Evolutionary conservation across 2,113 vertebrate species (phyloP).

Genomic region (Saguinus midas): DNA sequence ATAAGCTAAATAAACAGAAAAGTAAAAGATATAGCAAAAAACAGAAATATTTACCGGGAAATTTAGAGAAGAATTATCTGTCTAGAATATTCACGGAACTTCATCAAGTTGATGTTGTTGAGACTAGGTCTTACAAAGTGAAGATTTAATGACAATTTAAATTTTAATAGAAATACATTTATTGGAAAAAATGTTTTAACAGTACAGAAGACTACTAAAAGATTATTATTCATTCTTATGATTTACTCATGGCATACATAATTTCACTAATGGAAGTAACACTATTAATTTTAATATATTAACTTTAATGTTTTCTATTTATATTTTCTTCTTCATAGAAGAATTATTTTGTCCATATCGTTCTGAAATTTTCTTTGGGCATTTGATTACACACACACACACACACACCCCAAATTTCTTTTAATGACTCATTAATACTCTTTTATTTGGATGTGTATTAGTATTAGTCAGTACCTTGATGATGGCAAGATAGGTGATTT

Average conservation of each 20-base stretch:
- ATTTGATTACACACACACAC: not conserved
- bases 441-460: not conserved
- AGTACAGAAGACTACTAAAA: not conserved
- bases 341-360: not conserved
- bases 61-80: not conserved
- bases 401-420: not conserved
- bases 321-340: not conserved
- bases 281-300: constrained; percentile 3
- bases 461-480: not conserved
- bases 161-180: not conserved
- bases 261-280: not conserved
- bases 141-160: not conserved
- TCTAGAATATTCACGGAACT: not conserved
- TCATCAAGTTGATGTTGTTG: not conserved
- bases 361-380: not conserved
- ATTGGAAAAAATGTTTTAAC: not conserved
- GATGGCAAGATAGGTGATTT: not conserved
- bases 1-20: not conserved
- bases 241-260: not conserved
- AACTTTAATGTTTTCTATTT: not conserved
- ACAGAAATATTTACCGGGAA: not conserved
- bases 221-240: not conserved
- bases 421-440: not conserved
- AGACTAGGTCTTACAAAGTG: not conserved
- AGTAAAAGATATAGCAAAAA: not conserved